A percentile compares a stretch with the other conserved stretches of the same genome.
Conservation (phyloP, 2,113 vertebrate genomes). For the Chaetodon trifascialis region DNA sequence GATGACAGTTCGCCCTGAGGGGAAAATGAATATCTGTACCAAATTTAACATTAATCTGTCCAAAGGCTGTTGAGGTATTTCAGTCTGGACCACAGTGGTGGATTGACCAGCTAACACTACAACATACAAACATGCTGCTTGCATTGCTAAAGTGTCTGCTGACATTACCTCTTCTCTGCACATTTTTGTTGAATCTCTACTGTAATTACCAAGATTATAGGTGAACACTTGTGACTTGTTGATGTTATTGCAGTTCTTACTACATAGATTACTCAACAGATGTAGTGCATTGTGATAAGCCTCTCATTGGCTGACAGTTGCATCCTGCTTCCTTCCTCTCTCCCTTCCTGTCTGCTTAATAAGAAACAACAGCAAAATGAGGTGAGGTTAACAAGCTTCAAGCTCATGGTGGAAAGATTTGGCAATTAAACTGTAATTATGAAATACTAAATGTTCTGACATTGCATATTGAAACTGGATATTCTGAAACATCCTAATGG, state of each 20-base stretch:
- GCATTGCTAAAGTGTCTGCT: background rate
- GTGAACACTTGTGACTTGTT: background rate
- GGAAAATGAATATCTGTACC: background rate
- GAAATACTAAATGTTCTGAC: background rate
- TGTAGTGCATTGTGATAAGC: background rate
- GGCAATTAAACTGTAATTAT: background rate
- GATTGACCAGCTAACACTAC: background rate
- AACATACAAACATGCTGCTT: background rate
- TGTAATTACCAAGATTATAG: background rate
- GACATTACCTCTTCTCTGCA: background rate
- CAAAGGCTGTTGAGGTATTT: background rate
- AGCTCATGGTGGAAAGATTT: too few species aligned
- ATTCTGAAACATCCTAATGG: background rate
- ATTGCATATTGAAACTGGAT: background rate
- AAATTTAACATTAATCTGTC: background rate
- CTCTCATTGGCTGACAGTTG: conserved; percentile 6
- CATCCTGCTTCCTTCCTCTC: conserved; percentile 24
- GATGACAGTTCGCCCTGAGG: background rate
- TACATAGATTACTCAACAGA: conserved; percentile 27
- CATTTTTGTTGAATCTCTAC: background rate
- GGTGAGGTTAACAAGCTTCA: background rate
- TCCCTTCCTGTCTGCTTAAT: conserved; percentile 32
- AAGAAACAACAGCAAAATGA: conserved; percentile 1
- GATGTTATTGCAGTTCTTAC: background rate
- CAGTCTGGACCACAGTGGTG: background rate